phyloP scores from a whole-genome alignment of 2,888 invertebrate genomes.

The Malthinus seriepunctatus region DNA sequence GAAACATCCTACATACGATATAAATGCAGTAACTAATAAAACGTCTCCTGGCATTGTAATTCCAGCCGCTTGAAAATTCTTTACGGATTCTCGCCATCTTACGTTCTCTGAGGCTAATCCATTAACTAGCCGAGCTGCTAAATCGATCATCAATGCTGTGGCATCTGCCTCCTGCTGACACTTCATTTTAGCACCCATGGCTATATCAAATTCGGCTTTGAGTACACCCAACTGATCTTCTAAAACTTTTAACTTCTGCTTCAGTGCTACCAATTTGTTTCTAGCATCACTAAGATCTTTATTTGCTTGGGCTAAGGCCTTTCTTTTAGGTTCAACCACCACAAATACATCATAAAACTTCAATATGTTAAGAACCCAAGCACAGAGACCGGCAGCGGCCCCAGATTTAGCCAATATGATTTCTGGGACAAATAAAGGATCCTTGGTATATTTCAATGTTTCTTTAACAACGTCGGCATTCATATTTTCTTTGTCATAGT shows the following conservation, averaged over 20 bases:
- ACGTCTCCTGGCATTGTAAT: conserved; percentile 87
- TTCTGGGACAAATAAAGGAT: conserved; percentile 82
- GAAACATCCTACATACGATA: conserved; percentile 94
- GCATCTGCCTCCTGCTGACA: conserved; percentile 93
- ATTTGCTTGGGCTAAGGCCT: conserved; percentile 84
- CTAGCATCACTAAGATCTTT: conserved; percentile 81
- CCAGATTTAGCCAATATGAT: conserved; percentile 83
- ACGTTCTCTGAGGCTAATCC: conserved; percentile 92
- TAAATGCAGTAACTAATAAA: conserved; percentile 86
- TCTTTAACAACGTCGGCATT: conserved; percentile 86
- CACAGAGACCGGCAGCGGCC: conserved; percentile 91
- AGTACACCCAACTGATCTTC: conserved; percentile 78
- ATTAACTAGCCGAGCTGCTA: conserved; percentile 90
- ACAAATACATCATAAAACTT: conserved; percentile 89
- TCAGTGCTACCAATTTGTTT: conserved; percentile 76
- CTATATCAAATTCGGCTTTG: conserved; percentile 83
- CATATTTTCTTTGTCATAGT: conserved; percentile 94
- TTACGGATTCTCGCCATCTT: conserved; percentile 69
- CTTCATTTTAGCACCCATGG: conserved; percentile 82
- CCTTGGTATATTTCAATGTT: conserved; percentile 63
- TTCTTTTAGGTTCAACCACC: conserved; percentile 89
- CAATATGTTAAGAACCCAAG: conserved; percentile 93
- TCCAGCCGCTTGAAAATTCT: conserved; percentile 70
- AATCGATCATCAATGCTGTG: conserved; percentile 84
- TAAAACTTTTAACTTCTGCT: conserved; percentile 71